Conservation (phyloP, 2,797 vertebrate genomes). For the Myripristis jacobus region DNA sequence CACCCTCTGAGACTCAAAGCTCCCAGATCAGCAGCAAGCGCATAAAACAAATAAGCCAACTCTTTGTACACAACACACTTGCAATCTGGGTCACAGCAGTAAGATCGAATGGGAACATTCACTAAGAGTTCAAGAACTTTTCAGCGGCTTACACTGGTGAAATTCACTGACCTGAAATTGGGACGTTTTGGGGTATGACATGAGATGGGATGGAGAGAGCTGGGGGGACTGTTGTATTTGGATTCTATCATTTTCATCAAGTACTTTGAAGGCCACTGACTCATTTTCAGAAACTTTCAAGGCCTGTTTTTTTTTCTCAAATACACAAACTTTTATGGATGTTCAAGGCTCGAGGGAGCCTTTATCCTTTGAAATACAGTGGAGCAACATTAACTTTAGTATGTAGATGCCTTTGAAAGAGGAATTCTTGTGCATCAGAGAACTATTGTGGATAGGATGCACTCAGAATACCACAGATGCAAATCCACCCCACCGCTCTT, state of each 20-base stretch:
- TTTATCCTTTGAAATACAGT: not conserved
- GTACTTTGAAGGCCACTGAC: too few relatives aligned
- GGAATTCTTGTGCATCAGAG: not conserved
- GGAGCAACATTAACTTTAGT: not conserved
- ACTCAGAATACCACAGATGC: not conserved
- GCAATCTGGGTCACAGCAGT: not conserved
- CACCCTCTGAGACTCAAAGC: slow-evolving; percentile 14
- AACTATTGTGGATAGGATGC: not conserved
- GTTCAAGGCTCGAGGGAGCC: not conserved
- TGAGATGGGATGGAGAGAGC: too few relatives aligned
- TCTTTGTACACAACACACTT: not conserved
- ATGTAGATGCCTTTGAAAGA: not conserved
- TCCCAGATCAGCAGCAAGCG: slow-evolving; percentile 16
- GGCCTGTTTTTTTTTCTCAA: too few relatives aligned
- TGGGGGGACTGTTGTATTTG: too few relatives aligned
- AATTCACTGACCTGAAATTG: too few relatives aligned
- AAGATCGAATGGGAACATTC: not conserved
- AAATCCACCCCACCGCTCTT: not conserved
- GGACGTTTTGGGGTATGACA: too few relatives aligned
- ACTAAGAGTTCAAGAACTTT: too few relatives aligned
- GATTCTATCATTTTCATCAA: too few relatives aligned
- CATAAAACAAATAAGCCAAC: not conserved
- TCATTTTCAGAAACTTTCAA: too few relatives aligned
- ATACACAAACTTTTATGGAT: too few relatives aligned
- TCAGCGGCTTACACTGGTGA: too few relatives aligned